Conservation (phyloP, 2,113 vertebrate genomes). For the Zosterops hypoxanthus region DNA sequence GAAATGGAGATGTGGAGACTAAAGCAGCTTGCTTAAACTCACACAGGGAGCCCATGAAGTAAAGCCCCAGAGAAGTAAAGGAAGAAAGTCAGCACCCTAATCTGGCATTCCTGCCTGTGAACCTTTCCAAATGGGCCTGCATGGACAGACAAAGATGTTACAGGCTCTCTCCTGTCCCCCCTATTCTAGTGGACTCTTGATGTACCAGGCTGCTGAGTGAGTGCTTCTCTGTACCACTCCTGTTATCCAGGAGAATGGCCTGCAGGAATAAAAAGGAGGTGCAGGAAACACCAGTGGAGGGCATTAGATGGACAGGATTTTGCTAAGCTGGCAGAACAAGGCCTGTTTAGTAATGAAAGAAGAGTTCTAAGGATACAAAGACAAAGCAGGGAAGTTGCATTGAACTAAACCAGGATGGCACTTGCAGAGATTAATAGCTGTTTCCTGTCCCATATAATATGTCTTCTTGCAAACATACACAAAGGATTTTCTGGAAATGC, state of each 20-base stretch:
- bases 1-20: not conserved
- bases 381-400: constrained; percentile 45
- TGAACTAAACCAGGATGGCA: not conserved
- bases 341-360: not conserved
- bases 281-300: not conserved
- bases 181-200: not conserved
- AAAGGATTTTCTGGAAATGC: not conserved
- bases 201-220: not conserved
- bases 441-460: not conserved
- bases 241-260: not conserved
- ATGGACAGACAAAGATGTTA: not conserved
- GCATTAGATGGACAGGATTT: constrained; percentile 12
- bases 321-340: not conserved
- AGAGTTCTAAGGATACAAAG: constrained; percentile 1
- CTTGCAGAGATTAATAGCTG: not conserved
- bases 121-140: not conserved
- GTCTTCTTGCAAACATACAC: not conserved
- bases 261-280: not conserved
- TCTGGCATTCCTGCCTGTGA: not conserved
- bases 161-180: not conserved
- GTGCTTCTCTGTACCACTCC: not conserved
- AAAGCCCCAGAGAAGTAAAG: not conserved
- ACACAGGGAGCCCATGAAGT: not conserved
- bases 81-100: not conserved
- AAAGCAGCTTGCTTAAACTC: not conserved